Evolutionary conservation across 2,888 invertebrate genomes (phyloP), one percentile per base, ranked within the genome.

Genomic region (Xylophagus ater): DNA sequence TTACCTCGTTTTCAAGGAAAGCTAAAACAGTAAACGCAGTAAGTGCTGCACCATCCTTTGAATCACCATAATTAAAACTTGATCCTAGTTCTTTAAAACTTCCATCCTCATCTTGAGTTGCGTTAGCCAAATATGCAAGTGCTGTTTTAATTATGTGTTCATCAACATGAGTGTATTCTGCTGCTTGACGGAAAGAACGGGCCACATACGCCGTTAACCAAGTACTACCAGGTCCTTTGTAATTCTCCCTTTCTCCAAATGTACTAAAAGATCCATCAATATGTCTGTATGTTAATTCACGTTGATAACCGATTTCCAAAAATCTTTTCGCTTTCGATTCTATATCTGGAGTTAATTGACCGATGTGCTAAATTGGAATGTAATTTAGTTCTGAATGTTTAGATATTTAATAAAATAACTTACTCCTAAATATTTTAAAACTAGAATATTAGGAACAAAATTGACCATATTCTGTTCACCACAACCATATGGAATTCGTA

Each of bases 191-290:
- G 62, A 90, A 83, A 1, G 84, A 78, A 49, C 81, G 74, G 1
- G 78, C 73, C 1, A 87, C 86, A 57, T 89, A 89, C 1, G 89
- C 87, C 3, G 89, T 88, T 43, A 90, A 64, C 86, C 83, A 82
- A 2, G 74, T 74, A 24, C 85, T 86, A 1, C 85, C 78, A 0
- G 66, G 57, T 0, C 65, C 53, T 52, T 79, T 23, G 23, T 23
- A 10, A 10, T 10, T 23, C 23, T 8, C 23, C 0, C 72, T 64
- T 4, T 74, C 66, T 0, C 86, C 85, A 53, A 87, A 87, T 0
- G 86, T 84, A 29, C 85, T 84, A 61, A 84, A 86, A 0, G 85
- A 85, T 1, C 86, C 85, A 41, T 80, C 76, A 1, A 71, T 66
- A 49, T 82, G 83, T 29, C 73, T 69, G 56, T 83, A 88, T 41